Percentiles rank a stretch among this genome's conserved stretches.
phyloP scores from a whole-genome alignment of 2,888 invertebrate species.

The Notodonta dromedarius region DNA sequence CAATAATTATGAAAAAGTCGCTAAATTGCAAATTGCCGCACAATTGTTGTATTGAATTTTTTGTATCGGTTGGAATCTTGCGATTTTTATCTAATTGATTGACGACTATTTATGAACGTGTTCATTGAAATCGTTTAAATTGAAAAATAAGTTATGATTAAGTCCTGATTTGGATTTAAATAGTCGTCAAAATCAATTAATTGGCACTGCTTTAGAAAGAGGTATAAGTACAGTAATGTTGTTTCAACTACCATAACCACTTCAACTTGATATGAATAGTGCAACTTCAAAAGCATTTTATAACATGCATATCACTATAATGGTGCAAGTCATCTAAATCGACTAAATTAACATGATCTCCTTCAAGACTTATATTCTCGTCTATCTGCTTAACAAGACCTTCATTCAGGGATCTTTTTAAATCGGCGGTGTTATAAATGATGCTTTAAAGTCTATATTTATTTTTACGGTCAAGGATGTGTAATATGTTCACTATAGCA shows the following conservation, averaged over 20 bases:
- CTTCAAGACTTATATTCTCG: slow-evolving; percentile 19
- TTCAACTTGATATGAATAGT: not conserved
- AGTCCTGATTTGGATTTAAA: not conserved
- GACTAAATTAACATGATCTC: slow-evolving; percentile 33
- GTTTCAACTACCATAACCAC: slow-evolving; percentile 6
- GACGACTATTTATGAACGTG: too few relatives aligned
- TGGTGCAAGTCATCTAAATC: slow-evolving; percentile 44
- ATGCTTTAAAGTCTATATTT: slow-evolving; percentile 37
- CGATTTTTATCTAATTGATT: too few relatives aligned
- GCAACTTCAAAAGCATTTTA: slow-evolving; percentile 8
- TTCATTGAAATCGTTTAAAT: too few relatives aligned
- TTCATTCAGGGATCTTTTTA: slow-evolving; percentile 31
- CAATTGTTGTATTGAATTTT: too few relatives aligned
- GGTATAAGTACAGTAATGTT: not conserved
- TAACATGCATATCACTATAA: slow-evolving; percentile 41
- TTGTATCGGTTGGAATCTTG: too few relatives aligned
- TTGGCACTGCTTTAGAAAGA: not conserved
- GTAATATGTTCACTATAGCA: slow-evolving; percentile 33
- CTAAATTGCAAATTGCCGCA: too few relatives aligned
- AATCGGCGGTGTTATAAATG: slow-evolving; percentile 26
- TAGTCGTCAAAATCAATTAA: slow-evolving; percentile 16
- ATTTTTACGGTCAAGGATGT: slow-evolving; percentile 73
- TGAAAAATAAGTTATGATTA: not conserved
- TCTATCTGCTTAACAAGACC: slow-evolving; percentile 10
- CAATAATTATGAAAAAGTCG: too few relatives aligned